Base-by-base conservation (phyloP, 2,113 vertebrate genomes). In the Percina caprodes region DNA sequence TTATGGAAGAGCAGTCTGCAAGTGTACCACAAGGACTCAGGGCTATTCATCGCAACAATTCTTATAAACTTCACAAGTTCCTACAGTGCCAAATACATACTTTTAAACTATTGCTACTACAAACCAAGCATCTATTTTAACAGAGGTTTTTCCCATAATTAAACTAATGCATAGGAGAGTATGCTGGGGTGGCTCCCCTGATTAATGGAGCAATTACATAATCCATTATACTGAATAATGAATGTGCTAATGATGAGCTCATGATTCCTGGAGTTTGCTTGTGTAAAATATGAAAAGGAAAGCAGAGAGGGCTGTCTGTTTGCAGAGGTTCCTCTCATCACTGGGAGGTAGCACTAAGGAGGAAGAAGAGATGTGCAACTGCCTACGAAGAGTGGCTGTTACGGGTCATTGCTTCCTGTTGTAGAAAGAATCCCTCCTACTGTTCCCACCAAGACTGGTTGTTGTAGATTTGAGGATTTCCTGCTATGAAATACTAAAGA, bases 221-320 rank as follows among this genome's bases (percentile, higher is more conserved):
- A 94, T 93, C 91, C 90, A 92, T 94, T 94, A 94, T 86, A 63
- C 90, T 91, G 89, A 92, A 93, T 92, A 92, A 90, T 92, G 91
- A 94, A 92, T 83, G 92, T 80, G 84, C 82, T 93, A 90, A 93
- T 92, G 93, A 94, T 92, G 87, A 92, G 88, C 92, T 90, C 80
- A 75, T 83, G 91, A 91, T 92, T 91, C 90, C 72, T 81, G 80
- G 82, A 86, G 91, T 89, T 93, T 93, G 89, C 87, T 89, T 87
- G 82, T 80, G 83, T 89, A 86, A 88, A 90, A 88, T 88, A 83
- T 86, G 84, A 88, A 86, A 79, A 75, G 79, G 24, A 65, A 69
- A 84, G 85, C 6, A 0, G 51, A 49, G 76, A 70, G 77, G 83
- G 46, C 72, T 71, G 76, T 48, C 74, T 75, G 74, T 90, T 83